Percentiles rank a stretch among this genome's conserved stretches.
Conservation (phyloP, 2,888 invertebrate genomes). For the Automeris io region DNA sequence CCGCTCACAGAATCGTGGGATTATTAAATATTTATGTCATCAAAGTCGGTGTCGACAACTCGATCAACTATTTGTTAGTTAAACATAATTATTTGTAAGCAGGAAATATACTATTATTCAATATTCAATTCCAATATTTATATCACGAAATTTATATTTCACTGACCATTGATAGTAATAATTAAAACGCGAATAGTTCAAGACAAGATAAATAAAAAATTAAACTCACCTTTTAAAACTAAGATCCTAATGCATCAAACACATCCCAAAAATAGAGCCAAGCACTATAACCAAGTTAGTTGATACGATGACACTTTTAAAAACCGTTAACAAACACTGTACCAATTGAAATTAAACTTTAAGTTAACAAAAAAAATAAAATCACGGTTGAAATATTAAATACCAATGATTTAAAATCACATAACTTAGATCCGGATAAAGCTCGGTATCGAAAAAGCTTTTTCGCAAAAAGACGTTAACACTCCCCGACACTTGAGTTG, state of each 20-base stretch:
- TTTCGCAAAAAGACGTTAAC: conserved; percentile 29
- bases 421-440: conserved; percentile 54
- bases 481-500: conserved; percentile 32
- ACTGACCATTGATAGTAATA: no score
- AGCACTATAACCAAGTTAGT: conserved; percentile 48
- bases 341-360: conserved; percentile 5
- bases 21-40: conserved; percentile 73
- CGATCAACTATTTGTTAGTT: conserved; percentile 13
- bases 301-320: conserved; percentile 12
- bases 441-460: conserved; percentile 66
- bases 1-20: conserved; percentile 55
- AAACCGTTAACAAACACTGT: conserved; percentile 42
- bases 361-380: conserved; percentile 5
- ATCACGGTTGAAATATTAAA: conserved; percentile 8
- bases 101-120: background rate
- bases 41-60: conserved; percentile 30
- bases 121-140: background rate
- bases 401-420: conserved; percentile 26
- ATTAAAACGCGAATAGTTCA: no score
- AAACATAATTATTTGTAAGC: conserved; percentile 1
- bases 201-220: background rate
- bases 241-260: conserved; percentile 47
- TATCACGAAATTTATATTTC: no score
- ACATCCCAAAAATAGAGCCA: conserved; percentile 52
- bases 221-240: conserved; percentile 34